Evolutionary conservation across 2,113 vertebrate genomes (phyloP), one percentile per base, ranked within the genome.

Genomic region (Channa maculata): DNA sequence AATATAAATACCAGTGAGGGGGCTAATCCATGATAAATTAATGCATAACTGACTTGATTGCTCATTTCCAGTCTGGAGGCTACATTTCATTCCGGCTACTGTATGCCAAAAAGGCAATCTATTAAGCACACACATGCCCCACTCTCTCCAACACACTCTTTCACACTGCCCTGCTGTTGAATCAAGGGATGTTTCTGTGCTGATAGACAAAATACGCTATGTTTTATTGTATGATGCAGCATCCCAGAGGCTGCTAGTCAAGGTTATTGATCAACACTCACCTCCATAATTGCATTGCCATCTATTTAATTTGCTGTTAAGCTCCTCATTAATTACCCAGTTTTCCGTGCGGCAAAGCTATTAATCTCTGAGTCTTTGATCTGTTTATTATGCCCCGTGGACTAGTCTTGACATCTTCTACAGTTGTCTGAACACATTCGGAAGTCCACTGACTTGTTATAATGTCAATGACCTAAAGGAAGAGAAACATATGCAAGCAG

Each of bases 211-310:
- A 64, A 77, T 63, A 66, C 67, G 43, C 66, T 58, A 6, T 4
- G 10, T 70, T 84, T 38, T 71, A 51, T 74, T 81, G 69, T 87
- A 72, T 75, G 74, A 65, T 71, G 82, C 73, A 57, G 55, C 63
- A 50, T 87, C 68, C 83, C 75, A 63, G 72, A 75, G 83, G 82
- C 85, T 81, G 74, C 72, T 82, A 79, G 77, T 87, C 80, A 81
- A 83, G 84, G 85, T 89, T 90, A 91, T 90, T 88, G 91, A 92
- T 92, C 89, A 81, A 74, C 61, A 71, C 63, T 89, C 85, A 86
- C 80, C 85, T 73, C 71, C 57, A 70, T 89, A 87, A 90, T 91
- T 89, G 78, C 89, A 80, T 86, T 75, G 79, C 85, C 54, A 14
- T 91, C 74, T 70, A 80, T 91, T 89, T 86, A 86, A 91, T 91